A percentile compares a stretch with the other conserved stretches of the same genome.
Evolutionary conservation across 2,113 vertebrate genomes (phyloP).

Genomic region (Leucoraja erinaceus): DNA sequence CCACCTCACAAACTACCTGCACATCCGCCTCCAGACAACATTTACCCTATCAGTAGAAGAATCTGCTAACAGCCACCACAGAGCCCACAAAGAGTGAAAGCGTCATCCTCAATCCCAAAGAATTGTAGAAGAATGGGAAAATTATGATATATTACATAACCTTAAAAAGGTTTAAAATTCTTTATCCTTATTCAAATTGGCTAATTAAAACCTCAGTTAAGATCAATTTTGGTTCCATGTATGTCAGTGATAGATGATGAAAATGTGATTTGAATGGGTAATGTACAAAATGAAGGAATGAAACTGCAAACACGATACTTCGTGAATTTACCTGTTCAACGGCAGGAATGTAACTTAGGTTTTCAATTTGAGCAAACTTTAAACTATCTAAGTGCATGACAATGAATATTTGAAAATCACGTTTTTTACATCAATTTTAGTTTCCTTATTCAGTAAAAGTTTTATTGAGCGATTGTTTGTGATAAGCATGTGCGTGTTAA

Average conservation of each 20-base stretch:
- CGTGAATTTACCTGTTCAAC: neutral
- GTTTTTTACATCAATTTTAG: neutral
- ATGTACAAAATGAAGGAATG: neutral
- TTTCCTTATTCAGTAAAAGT: neutral
- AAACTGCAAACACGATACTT: neutral
- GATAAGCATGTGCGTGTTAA: neutral
- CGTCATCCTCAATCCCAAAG: no score
- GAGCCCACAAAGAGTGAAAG: no score
- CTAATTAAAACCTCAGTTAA: neutral
- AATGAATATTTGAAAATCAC: no score
- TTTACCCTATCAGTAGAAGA: no score
- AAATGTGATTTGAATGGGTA: neutral
- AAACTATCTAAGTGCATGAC: neutral
- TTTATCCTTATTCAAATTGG: neutral
- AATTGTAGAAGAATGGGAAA: no score
- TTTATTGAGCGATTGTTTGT: neutral
- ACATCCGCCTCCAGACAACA: no score
- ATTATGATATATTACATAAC: neutral
- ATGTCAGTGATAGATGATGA: neutral
- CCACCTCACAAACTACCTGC: no score
- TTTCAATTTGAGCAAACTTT: neutral
- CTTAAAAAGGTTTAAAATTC: neutral
- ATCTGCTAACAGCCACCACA: no score
- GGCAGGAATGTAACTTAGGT: neutral
- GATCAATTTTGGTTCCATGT: neutral